Conservation (phyloP, 2,888 invertebrate species). For the Eupithecia exiguata region DNA sequence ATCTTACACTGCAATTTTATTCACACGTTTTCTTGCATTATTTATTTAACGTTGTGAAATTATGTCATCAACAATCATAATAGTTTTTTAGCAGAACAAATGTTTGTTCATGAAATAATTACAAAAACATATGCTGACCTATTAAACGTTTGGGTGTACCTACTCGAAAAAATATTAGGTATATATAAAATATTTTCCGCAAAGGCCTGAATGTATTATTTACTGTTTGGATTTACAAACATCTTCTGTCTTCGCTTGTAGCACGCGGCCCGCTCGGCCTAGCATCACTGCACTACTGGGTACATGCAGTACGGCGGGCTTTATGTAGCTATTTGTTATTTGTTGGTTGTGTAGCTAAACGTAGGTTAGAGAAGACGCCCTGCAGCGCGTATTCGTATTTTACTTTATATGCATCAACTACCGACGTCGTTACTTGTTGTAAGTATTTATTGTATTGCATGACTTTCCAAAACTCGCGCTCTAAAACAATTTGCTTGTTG, state of each 20-base stretch:
- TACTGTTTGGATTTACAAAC: no score
- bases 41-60: no score
- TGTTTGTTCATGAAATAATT: no score
- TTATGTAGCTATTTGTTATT: background rate
- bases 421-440: background rate
- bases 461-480: background rate
- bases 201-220: no score
- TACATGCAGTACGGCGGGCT: background rate
- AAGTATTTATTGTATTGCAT: background rate
- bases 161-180: no score
- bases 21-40: no score
- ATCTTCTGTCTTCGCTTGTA: background rate
- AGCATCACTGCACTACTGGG: background rate
- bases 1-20: no score
- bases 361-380: background rate
- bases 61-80: no score
- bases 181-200: no score
- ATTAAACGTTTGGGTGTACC: no score
- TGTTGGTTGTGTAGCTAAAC: background rate
- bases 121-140: no score
- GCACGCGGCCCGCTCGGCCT: background rate
- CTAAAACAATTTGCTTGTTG: background rate
- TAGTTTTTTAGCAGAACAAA: no score
- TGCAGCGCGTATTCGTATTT: background rate
- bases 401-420: background rate